These are phyloP conservation scores for Rhingia campestris DNA, from an alignment of 2,888 invertebrate species.

Conservation along the genomic window DNA sequence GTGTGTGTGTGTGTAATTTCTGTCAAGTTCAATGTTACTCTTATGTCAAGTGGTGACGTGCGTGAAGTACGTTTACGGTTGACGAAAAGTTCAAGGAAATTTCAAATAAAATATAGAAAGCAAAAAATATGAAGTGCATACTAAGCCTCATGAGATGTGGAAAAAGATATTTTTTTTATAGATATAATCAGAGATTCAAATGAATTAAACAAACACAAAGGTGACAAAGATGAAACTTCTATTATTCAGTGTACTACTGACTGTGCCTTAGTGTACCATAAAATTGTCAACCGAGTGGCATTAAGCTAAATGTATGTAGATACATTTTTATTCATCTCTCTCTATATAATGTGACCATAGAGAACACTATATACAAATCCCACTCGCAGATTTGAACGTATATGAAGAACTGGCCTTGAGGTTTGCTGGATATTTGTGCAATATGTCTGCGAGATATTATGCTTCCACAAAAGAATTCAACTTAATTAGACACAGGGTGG, in stretches of 20 bases:
- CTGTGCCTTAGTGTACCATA: slow-evolving; percentile 11
- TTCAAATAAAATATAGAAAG: not conserved
- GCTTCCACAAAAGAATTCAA: no score
- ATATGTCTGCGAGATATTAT: no score
- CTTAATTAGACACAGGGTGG: no score
- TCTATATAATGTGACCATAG: no score
- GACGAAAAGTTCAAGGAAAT: not conserved
- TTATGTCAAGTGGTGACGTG: not conserved
- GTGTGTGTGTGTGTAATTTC: not conserved
- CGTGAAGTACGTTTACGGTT: not conserved
- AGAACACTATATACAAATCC: no score
- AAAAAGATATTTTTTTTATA: slow-evolving; percentile 4
- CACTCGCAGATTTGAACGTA: no score
- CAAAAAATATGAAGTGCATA: not conserved
- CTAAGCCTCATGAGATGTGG: not conserved
- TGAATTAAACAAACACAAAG: slow-evolving; percentile 6
- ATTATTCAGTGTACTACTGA: slow-evolving; percentile 22
- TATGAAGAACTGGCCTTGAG: no score
- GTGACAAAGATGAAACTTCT: slow-evolving; percentile 2
- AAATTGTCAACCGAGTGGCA: slow-evolving; percentile 53
- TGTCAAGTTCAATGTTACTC: slow-evolving; percentile 32
- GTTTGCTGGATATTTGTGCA: no score
- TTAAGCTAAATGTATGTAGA: slow-evolving; percentile 15
- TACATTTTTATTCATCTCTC: no score
- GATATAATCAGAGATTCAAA: slow-evolving; percentile 14